phyloP scores from a whole-genome alignment of 2,797 vertebrate species.

The Kryptopterus vitreolus region DNA sequence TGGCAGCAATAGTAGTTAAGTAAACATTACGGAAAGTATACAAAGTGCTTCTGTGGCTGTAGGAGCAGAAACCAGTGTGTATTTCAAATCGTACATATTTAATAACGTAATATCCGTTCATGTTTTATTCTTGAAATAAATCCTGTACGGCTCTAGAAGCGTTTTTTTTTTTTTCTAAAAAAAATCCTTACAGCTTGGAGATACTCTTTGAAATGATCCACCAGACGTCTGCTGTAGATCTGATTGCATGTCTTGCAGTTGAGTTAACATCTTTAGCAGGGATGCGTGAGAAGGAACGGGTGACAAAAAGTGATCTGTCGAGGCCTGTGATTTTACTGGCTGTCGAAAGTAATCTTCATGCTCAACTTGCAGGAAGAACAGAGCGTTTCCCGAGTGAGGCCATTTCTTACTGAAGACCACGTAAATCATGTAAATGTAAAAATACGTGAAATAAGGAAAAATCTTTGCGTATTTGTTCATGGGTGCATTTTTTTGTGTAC shows the following conservation, averaged over 20 bases:
- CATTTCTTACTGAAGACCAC: background rate
- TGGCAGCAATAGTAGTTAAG: background rate
- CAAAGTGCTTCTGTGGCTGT: background rate
- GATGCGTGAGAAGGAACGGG: background rate
- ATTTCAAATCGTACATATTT: background rate
- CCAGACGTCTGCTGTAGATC: background rate
- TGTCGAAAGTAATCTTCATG: slow-evolving; percentile 12
- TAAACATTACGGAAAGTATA: background rate
- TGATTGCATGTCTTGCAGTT: background rate
- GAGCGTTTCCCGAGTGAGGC: background rate
- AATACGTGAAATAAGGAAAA: background rate
- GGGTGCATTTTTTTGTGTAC: background rate
- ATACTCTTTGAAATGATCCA: background rate
- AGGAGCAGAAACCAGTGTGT: background rate
- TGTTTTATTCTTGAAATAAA: background rate
- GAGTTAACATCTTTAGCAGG: slow-evolving; percentile 4
- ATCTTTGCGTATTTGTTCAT: background rate
- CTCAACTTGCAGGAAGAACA: background rate
- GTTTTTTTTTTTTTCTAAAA: too few relatives aligned
- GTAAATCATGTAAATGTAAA: background rate
- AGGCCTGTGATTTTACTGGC: background rate
- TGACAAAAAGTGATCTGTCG: background rate
- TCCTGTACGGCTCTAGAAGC: too few relatives aligned
- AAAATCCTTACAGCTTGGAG: background rate
- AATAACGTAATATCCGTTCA: background rate